A percentile compares a stretch with the other conserved stretches of the same genome.
phyloP scores from a whole-genome alignment of 2,113 vertebrate species.

The Lasiurus cinereus region DNA sequence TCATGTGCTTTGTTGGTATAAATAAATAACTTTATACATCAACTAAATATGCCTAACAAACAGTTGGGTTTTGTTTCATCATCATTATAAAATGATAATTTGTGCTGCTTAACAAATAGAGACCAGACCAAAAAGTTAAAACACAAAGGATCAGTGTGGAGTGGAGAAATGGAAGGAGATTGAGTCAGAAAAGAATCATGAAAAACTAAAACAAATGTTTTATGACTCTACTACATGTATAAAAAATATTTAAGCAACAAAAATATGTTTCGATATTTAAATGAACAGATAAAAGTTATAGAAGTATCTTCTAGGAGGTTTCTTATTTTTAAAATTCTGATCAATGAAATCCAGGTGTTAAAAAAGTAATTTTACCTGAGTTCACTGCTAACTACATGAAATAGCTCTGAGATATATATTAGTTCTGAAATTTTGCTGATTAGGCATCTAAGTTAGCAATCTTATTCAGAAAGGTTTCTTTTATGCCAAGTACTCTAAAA shows the following conservation, averaged over 20 bases:
- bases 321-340: conserved; percentile 82
- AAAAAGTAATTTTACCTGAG: conserved; percentile 78
- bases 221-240: not conserved
- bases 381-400: conserved; percentile 74
- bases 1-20: not conserved
- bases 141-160: not conserved
- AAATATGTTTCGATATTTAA: conserved; percentile 44
- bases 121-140: conserved; percentile 17
- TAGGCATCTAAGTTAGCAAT: conserved; percentile 64
- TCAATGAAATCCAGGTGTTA: conserved; percentile 36
- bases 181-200: not conserved
- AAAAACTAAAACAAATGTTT: not conserved
- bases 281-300: conserved; percentile 77
- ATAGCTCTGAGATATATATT: conserved; percentile 37
- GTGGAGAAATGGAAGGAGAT: conserved; percentile 5
- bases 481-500: conserved; percentile 23
- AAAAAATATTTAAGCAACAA: not conserved
- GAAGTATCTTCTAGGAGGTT: conserved; percentile 79
- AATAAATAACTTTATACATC: not conserved
- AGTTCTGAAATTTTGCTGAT: conserved; percentile 73
- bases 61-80: not conserved
- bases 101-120: conserved; percentile 15
- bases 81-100: conserved; percentile 22
- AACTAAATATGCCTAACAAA: conserved; percentile 25
- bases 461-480: conserved; percentile 15